These are phyloP conservation scores for Eleginops maclovinus DNA, from an alignment of 2,113 vertebrate species.

Conservation along the genomic window DNA sequence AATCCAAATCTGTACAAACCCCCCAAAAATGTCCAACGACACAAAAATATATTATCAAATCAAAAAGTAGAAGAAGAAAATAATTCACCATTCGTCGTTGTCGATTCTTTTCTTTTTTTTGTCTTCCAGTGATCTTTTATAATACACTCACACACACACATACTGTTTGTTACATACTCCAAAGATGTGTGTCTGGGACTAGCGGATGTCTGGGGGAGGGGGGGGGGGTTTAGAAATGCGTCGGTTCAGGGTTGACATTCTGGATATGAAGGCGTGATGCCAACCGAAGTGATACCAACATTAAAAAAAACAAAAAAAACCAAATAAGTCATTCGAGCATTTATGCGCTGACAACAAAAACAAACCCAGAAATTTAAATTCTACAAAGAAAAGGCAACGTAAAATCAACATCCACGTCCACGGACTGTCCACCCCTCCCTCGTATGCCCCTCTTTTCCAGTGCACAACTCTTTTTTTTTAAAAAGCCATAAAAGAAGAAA, in stretches of 20 bases:
- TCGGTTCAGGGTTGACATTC: slow-evolving; percentile 70
- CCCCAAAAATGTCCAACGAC: slow-evolving; percentile 44
- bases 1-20: slow-evolving; percentile 66
- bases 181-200: slow-evolving; percentile 56
- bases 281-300: slow-evolving; percentile 60
- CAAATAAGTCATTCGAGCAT: slow-evolving; percentile 60
- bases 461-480: slow-evolving; percentile 76
- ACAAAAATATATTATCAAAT: slow-evolving; percentile 77
- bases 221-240: neutral
- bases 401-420: slow-evolving; percentile 29
- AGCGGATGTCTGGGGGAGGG: neutral
- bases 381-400: slow-evolving; percentile 73
- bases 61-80: slow-evolving; percentile 68
- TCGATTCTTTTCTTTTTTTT: slow-evolving; percentile 27
- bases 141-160: slow-evolving; percentile 23
- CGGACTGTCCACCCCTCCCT: slow-evolving; percentile 26
- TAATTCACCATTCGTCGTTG: slow-evolving; percentile 63
- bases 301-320: slow-evolving; percentile 25
- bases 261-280: slow-evolving; percentile 73
- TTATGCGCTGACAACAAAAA: slow-evolving; percentile 59
- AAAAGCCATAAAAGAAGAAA: slow-evolving; percentile 65
- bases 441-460: slow-evolving; percentile 74
- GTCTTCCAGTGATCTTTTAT: slow-evolving; percentile 69
- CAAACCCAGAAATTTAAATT: slow-evolving; percentile 48
- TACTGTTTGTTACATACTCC: slow-evolving; percentile 38